Percentiles rank a stretch among this genome's conserved stretches.
phyloP scores from a whole-genome alignment of 2,113 vertebrate species.

The Tamias sibiricus region DNA sequence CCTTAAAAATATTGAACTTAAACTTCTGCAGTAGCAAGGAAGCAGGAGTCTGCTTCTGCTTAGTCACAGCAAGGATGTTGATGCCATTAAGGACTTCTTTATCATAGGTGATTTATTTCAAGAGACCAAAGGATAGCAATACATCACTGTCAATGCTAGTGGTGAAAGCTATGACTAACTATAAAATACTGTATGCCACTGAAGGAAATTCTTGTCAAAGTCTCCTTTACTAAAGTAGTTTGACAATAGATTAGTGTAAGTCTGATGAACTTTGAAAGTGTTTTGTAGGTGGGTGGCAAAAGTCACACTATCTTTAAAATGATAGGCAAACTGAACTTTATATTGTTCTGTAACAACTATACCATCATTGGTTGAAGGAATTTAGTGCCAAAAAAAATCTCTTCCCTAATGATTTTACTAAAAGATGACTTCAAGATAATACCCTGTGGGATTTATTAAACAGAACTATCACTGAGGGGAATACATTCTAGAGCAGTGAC shows the following conservation, averaged over 20 bases:
- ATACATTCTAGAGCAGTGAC: constrained; percentile 80
- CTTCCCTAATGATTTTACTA: constrained; percentile 73
- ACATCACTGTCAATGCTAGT: constrained; percentile 51
- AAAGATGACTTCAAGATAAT: constrained; percentile 74
- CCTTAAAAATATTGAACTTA: constrained; percentile 53
- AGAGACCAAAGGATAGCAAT: constrained; percentile 60
- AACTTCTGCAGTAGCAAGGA: constrained; percentile 37
- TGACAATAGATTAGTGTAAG: constrained; percentile 65
- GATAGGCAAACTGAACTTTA: constrained; percentile 53
- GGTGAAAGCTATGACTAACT: constrained; percentile 66
- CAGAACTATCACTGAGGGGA: constrained; percentile 71
- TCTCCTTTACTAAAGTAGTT: constrained; percentile 17
- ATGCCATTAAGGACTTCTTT: constrained; percentile 79
- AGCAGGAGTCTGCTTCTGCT: constrained; percentile 12
- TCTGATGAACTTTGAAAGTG: constrained; percentile 60
- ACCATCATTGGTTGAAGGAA: constrained; percentile 69
- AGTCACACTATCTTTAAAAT: constrained; percentile 47
- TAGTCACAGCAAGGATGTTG: constrained; percentile 58
- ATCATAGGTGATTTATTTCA: constrained; percentile 69
- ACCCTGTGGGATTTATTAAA: constrained; percentile 82
- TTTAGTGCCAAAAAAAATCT: constrained; percentile 57
- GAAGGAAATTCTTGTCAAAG: constrained; percentile 55
- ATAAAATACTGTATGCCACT: constrained; percentile 64
- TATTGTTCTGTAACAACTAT: constrained; percentile 53
- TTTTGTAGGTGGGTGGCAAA: constrained; percentile 56